Evolutionary conservation across 2,797 vertebrate genomes (phyloP), one percentile per base, ranked within the genome.

Genomic region (Halcyon badia): DNA sequence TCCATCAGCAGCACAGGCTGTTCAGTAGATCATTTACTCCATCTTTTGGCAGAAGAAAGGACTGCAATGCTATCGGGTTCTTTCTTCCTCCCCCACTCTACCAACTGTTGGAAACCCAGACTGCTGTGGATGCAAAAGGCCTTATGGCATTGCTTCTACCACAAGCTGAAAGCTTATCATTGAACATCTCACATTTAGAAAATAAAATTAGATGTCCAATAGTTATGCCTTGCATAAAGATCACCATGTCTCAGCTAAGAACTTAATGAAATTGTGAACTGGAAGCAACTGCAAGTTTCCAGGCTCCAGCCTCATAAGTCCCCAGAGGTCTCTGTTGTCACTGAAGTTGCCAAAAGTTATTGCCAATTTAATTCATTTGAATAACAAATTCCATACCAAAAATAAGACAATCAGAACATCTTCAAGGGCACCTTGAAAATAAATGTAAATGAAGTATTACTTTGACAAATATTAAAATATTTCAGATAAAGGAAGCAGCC

Each of bases 21-120:
- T 77, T 96, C 70, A 83, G 90, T 24, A 76, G 95, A 95, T 87
- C 92, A 65, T 95, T 90, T 33, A 61, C 96, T 72, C 96, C 97
- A 97, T 84, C 96, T 97, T 92, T 95, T 57, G 97, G 88, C 79
- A 82, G 39, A 61, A 83, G 64, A 90, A 76, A 95, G 87, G 87
- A 96, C 54, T 93, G 96, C 92, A 90, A 3, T 5, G 64, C n/a
- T 44, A 7, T 17, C 33, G 56, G 28, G 20, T 30, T 85, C 61
- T 30, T 39, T 61, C 44, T 31, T 62, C 70, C 41, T 77, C 37
- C 64, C 39, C 14, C 6, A 7, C 57, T 49, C 42, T 6, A 13
- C 16, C 46, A 22, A 1, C 6, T 11, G 35, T 18, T 85, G 60
- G 62, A 57, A 92, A 57, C 10, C 12, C 66, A 30, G 16, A 16